These are phyloP conservation scores for Coenonympha glycerion DNA, from an alignment of 2,888 invertebrate species.

Conservation along the genomic window DNA sequence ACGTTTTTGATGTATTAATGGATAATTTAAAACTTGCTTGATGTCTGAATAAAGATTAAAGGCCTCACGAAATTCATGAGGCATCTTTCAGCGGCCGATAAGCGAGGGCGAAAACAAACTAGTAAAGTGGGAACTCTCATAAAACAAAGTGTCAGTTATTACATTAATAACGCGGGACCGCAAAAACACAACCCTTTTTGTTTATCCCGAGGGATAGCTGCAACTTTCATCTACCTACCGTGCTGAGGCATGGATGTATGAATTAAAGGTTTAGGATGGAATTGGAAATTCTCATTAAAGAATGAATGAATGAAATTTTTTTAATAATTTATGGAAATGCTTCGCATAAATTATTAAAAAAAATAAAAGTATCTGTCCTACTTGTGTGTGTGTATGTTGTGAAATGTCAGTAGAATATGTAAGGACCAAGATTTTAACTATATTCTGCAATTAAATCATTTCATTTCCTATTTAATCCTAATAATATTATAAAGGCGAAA, in stretches of 20 bases:
- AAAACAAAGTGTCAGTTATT: slow-evolving; percentile 74
- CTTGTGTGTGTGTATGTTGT: no score
- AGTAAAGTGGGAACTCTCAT: slow-evolving; percentile 63
- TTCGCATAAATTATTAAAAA: no score
- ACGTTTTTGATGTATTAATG: neutral
- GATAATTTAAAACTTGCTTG: neutral
- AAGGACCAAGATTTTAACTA: no score
- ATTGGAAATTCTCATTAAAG: neutral
- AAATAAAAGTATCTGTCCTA: no score
- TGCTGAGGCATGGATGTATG: slow-evolving; percentile 26
- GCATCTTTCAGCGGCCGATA: slow-evolving; percentile 16
- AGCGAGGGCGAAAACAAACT: slow-evolving; percentile 34
- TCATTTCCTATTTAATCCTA: no score
- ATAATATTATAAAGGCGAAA: no score
- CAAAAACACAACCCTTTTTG: slow-evolving; percentile 64
- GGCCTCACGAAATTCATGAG: slow-evolving; percentile 25
- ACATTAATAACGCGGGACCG: slow-evolving; percentile 67
- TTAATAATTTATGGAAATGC: no score
- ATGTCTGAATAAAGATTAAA: neutral
- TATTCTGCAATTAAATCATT: no score
- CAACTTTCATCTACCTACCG: slow-evolving; percentile 31
- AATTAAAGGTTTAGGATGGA: slow-evolving; percentile 11
- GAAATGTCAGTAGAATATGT: no score
- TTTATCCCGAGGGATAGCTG: slow-evolving; percentile 51
- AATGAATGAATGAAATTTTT: no score